These are phyloP conservation scores for Palythoa heliodiscus DNA, from an alignment of 92 coral and sea anemone genomes.

Conservation along the genomic window DNA sequence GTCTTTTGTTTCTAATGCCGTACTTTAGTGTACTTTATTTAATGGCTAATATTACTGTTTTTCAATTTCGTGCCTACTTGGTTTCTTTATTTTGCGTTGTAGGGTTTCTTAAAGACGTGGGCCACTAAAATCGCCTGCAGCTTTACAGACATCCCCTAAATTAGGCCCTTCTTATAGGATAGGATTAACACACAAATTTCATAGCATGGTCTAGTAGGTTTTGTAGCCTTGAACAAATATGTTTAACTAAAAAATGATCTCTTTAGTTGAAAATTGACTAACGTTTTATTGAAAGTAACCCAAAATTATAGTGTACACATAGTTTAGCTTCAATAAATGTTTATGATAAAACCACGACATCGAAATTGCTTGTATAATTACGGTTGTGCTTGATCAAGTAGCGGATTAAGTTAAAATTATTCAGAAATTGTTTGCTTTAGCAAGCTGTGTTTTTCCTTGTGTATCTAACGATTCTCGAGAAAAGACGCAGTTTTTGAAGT, in stretches of 20 bases:
- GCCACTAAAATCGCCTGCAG: conserved; percentile 1
- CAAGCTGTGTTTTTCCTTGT: neutral
- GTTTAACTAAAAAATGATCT: neutral
- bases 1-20: conserved; percentile 21
- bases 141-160: conserved; percentile 24
- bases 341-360: neutral
- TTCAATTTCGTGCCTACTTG: conserved; percentile 34
- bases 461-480: neutral
- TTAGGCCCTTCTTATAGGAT: conserved; percentile 18
- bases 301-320: neutral
- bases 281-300: neutral
- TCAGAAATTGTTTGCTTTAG: neutral
- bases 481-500: neutral
- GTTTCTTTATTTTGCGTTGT: conserved; percentile 36
- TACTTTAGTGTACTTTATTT: conserved; percentile 17
- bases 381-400: neutral
- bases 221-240: neutral
- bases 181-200: conserved; percentile 23
- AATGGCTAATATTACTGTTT: conserved; percentile 24
- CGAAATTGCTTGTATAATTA: neutral
- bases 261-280: neutral
- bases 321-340: neutral
- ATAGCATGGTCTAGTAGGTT: conserved; percentile 23
- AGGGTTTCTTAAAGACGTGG: conserved; percentile 29
- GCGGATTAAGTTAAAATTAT: neutral